Conservation (phyloP, 2,113 vertebrate genomes). For the Poecilia latipinna region DNA sequence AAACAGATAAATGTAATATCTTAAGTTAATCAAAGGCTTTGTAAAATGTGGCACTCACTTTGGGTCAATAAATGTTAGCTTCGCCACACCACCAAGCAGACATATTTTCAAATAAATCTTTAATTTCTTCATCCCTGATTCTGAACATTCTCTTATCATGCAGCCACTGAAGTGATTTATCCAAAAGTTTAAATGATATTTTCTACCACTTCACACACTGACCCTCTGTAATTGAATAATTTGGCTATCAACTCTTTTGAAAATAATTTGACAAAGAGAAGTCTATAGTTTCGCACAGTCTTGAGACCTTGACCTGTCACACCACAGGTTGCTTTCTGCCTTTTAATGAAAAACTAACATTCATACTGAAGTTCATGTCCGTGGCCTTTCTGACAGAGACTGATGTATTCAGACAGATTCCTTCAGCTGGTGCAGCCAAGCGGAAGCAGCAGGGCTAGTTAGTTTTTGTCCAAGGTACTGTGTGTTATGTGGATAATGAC, state of each 20-base stretch:
- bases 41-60: not conserved
- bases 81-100: not conserved
- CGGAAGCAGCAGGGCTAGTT: slow-evolving; percentile 35
- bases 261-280: not conserved
- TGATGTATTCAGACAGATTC: slow-evolving; percentile 44
- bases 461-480: slow-evolving; percentile 35
- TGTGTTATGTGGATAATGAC: slow-evolving; percentile 33
- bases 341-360: not conserved
- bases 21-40: not conserved
- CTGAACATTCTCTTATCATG: too few relatives aligned
- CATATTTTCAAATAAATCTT: too few relatives aligned
- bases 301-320: too few relatives aligned
- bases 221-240: not conserved
- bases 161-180: not conserved
- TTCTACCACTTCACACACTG: not conserved
- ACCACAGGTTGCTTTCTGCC: too few relatives aligned
- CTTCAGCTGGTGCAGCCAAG: slow-evolving; percentile 25
- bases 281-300: too few relatives aligned
- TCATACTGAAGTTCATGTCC: not conserved
- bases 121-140: too few relatives aligned
- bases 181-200: not conserved
- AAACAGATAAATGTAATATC: too few relatives aligned
- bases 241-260: not conserved
- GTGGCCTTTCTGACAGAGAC: slow-evolving; percentile 21
- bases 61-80: not conserved